phyloP scores from a whole-genome alignment of 1,140 invertebrate genomes.

The Aphis craccivora region DNA sequence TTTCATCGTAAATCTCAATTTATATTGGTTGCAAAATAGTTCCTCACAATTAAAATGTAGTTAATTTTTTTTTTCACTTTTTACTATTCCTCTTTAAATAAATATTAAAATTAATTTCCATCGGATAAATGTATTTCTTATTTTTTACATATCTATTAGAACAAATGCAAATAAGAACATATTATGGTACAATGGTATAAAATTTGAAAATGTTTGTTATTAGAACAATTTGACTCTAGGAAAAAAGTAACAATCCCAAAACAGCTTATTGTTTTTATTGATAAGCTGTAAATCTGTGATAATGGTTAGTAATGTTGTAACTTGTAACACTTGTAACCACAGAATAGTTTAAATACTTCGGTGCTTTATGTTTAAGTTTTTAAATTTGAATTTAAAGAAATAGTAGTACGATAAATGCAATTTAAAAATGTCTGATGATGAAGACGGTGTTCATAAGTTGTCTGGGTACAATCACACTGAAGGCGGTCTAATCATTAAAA shows the following conservation, averaged over 20 bases:
- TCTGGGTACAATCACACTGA: constrained; percentile 77
- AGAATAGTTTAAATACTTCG: too few relatives aligned
- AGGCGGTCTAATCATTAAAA: constrained; percentile 86
- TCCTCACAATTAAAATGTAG: too few relatives aligned
- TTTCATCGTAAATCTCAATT: too few relatives aligned
- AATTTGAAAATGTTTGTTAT: neutral
- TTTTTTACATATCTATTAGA: too few relatives aligned
- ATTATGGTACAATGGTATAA: too few relatives aligned
- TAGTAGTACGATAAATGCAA: neutral
- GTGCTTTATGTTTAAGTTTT: neutral
- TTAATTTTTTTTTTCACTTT: too few relatives aligned
- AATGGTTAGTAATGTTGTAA: too few relatives aligned
- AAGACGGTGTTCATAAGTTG: constrained; percentile 77
- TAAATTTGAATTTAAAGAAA: neutral
- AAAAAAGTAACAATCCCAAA: neutral
- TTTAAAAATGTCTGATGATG: constrained; percentile 60
- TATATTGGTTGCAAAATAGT: too few relatives aligned
- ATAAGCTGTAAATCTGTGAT: neutral
- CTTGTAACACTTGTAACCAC: too few relatives aligned
- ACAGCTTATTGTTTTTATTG: neutral
- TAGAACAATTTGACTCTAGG: neutral
- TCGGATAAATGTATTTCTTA: too few relatives aligned
- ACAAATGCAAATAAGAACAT: neutral
- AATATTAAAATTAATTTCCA: too few relatives aligned
- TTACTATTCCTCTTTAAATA: too few relatives aligned